These are phyloP conservation scores for Suillia variegata DNA, from an alignment of 2,888 invertebrate species.

Conservation along the genomic window DNA sequence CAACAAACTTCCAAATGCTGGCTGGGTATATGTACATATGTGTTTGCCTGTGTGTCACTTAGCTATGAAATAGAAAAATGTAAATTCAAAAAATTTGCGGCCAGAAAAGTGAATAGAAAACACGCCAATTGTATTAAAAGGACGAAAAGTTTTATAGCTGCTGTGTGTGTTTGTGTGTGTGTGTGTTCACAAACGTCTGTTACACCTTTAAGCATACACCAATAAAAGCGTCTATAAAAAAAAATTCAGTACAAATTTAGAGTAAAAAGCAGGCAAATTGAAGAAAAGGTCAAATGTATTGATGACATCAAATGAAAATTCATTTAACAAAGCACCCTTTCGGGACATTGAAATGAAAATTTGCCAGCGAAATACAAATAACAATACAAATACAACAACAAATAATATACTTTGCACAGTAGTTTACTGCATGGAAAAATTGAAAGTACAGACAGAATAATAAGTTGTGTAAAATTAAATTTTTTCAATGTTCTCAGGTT, in stretches of 20 bases:
- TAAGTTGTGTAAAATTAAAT: too few relatives aligned
- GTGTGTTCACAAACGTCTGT: neutral
- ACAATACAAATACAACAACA: neutral
- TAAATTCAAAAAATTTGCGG: neutral
- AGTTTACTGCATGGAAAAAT: neutral
- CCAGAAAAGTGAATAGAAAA: neutral
- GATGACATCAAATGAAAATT: neutral
- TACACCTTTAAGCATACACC: neutral
- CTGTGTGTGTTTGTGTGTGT: neutral
- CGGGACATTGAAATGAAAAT: neutral
- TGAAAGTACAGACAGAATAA: constrained; percentile 4
- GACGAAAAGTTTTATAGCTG: neutral
- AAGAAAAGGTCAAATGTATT: constrained; percentile 4
- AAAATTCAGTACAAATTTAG: neutral
- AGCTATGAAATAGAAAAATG: neutral
- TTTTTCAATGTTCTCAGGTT: too few relatives aligned
- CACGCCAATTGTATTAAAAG: neutral
- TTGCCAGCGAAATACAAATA: neutral
- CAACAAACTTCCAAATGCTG: too few relatives aligned
- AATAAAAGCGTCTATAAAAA: neutral
- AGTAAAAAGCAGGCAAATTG: neutral
- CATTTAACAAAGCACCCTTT: neutral
- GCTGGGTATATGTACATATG: too few relatives aligned
- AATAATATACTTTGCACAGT: neutral
- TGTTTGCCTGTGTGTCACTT: too few relatives aligned